Percentiles rank a stretch among this genome's conserved stretches.
Evolutionary conservation across 1,140 invertebrate species (phyloP).

Genomic region (Rhyacophila brunnea): DNA sequence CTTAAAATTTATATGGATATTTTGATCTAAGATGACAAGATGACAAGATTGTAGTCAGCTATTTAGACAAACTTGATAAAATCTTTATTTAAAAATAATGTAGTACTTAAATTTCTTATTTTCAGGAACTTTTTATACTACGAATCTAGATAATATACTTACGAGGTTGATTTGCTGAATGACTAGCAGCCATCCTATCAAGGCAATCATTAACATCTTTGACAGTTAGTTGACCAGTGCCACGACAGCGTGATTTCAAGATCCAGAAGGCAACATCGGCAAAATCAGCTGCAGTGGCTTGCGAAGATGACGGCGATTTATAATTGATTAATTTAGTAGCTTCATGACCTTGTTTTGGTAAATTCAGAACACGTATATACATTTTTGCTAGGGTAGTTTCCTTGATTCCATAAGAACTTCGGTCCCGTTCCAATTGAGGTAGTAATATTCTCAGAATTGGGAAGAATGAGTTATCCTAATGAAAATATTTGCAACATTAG

Average conservation of each 20-base stretch:
- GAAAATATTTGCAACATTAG: too few species aligned
- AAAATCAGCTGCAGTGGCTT: slow-evolving; percentile 59
- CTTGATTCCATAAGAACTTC: slow-evolving; percentile 56
- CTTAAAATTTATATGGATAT: too few species aligned
- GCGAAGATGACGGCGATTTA: slow-evolving; percentile 29
- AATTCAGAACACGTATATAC: slow-evolving; percentile 58
- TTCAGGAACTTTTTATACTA: neutral
- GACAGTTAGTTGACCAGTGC: slow-evolving; percentile 55
- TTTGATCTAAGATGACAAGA: too few species aligned
- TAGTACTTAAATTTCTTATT: too few species aligned
- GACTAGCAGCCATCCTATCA: slow-evolving; percentile 64
- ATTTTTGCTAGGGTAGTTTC: slow-evolving; percentile 56
- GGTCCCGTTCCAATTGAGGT: slow-evolving; percentile 55
- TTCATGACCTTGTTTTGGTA: slow-evolving; percentile 58
- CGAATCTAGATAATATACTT: slow-evolving; percentile 5
- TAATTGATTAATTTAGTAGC: slow-evolving; percentile 58
- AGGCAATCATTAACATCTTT: slow-evolving; percentile 68
- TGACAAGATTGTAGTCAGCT: too few species aligned
- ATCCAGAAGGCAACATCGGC: slow-evolving; percentile 70
- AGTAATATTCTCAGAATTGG: slow-evolving; percentile 59
- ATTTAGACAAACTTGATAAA: too few species aligned
- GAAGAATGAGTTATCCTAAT: slow-evolving; percentile 52
- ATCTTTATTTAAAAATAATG: too few species aligned
- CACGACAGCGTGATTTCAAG: slow-evolving; percentile 62
- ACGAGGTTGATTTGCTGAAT: slow-evolving; percentile 56